Evolutionary conservation across 2,888 invertebrate genomes (phyloP).

Genomic region (Exocentrus adspersus): DNA sequence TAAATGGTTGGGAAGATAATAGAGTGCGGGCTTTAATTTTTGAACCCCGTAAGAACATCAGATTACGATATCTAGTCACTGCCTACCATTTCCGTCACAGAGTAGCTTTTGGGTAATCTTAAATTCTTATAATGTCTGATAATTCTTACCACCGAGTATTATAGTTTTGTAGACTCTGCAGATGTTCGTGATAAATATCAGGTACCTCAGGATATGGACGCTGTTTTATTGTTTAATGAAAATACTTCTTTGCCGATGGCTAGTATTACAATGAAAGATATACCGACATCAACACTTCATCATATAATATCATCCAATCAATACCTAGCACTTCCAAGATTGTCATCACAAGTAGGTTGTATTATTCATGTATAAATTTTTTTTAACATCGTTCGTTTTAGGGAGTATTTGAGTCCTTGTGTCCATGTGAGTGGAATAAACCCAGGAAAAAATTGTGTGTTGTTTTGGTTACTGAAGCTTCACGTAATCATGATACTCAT

Average conservation of each 20-base stretch:
- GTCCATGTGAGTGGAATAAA: conserved; percentile 88
- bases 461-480: conserved; percentile 79
- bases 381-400: conserved; percentile 51
- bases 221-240: conserved; percentile 91
- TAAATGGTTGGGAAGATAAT: conserved; percentile 92
- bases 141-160: not conserved
- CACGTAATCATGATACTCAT: conserved; percentile 68
- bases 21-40: conserved; percentile 90
- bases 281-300: conserved; percentile 86
- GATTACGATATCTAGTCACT: conserved; percentile 87
- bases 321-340: conserved; percentile 85
- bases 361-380: not conserved
- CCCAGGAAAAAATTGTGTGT: conserved; percentile 80
- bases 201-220: conserved; percentile 78
- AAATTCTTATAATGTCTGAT: conserved; percentile 18
- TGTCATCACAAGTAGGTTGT: conserved; percentile 84
- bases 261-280: conserved; percentile 88
- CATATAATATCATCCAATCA: conserved; percentile 91
- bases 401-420: conserved; percentile 82
- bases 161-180: conserved; percentile 76
- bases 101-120: conserved; percentile 84
- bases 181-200: conserved; percentile 76
- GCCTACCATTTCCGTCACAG: conserved; percentile 88
- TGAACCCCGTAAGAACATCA: conserved; percentile 78
- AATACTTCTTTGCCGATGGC: conserved; percentile 82